Percentiles rank a stretch among this genome's conserved stretches.
phyloP scores from a whole-genome alignment of 2,888 invertebrate genomes.

The Xestia rhomboidea region DNA sequence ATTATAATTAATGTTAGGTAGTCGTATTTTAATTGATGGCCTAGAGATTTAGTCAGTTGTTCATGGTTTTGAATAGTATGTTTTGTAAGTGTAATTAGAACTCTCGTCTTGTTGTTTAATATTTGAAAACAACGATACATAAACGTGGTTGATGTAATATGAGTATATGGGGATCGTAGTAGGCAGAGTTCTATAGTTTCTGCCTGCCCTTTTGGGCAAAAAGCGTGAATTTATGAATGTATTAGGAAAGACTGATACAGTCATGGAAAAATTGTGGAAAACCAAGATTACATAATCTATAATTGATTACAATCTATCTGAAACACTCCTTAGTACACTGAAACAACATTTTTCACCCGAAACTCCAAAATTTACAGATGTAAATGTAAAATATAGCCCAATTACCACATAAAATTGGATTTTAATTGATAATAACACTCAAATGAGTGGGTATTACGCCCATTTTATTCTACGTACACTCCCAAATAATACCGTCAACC shows the following conservation, averaged over 20 bases:
- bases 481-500: conserved; percentile 48
- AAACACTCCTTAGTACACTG: conserved; percentile 15
- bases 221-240: no score
- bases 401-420: conserved; percentile 36
- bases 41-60: background rate
- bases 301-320: no score
- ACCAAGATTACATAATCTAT: background rate
- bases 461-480: conserved; percentile 38
- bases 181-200: no score
- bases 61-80: background rate
- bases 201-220: no score
- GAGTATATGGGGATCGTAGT: background rate
- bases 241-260: no score
- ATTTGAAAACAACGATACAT: background rate
- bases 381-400: conserved; percentile 38
- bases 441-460: conserved; percentile 45
- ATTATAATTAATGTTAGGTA: background rate
- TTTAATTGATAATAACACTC: conserved; percentile 54
- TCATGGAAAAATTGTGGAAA: no score
- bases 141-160: background rate
- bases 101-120: background rate
- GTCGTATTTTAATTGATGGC: conserved; percentile 1
- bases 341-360: conserved; percentile 4
- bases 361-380: conserved; percentile 30
- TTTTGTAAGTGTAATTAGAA: background rate